Evolutionary conservation across 2,113 vertebrate species (phyloP).

Genomic region (Stigmatopora nigra): DNA sequence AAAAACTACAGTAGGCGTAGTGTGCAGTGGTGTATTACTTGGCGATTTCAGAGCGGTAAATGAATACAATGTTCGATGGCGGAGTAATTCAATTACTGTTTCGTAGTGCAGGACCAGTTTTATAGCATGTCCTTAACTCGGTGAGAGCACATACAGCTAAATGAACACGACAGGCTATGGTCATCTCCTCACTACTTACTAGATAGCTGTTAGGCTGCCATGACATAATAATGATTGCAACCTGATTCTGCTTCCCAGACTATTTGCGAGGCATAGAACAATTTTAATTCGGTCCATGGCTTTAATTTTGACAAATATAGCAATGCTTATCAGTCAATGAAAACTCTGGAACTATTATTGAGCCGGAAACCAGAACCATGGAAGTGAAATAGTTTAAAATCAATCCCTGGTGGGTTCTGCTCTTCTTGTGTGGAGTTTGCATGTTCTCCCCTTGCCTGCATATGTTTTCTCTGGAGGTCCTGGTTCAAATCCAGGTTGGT

Average conservation of each 20-base stretch:
- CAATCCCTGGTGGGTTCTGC: too few species aligned
- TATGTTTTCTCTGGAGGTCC: too few species aligned
- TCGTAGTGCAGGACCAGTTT: conserved; percentile 57
- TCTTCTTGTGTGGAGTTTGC: too few species aligned
- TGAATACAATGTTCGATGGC: conserved; percentile 48
- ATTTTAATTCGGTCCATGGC: conserved; percentile 42
- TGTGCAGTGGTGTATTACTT: conserved; percentile 7
- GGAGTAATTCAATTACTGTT: conserved; percentile 64
- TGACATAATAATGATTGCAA: conserved; percentile 47
- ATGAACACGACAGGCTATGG: conserved; percentile 58
- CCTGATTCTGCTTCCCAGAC: conserved; percentile 28
- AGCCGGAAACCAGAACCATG: conserved; percentile 1
- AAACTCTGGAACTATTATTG: conserved; percentile 9
- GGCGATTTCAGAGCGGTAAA: conserved; percentile 57
- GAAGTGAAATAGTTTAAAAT: not conserved
- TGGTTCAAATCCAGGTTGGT: too few species aligned
- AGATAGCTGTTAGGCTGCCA: conserved; percentile 50
- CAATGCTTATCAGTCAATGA: conserved; percentile 21
- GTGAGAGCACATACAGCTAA: conserved; percentile 56
- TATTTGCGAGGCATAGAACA: conserved; percentile 47
- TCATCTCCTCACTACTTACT: conserved; percentile 62
- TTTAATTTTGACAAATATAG: conserved; percentile 17
- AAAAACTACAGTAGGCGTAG: not conserved
- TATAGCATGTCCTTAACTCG: conserved; percentile 57
- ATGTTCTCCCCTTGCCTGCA: too few species aligned